phyloP scores from a whole-genome alignment of 2,888 invertebrate species.

The Tromatobia lineatoria region DNA sequence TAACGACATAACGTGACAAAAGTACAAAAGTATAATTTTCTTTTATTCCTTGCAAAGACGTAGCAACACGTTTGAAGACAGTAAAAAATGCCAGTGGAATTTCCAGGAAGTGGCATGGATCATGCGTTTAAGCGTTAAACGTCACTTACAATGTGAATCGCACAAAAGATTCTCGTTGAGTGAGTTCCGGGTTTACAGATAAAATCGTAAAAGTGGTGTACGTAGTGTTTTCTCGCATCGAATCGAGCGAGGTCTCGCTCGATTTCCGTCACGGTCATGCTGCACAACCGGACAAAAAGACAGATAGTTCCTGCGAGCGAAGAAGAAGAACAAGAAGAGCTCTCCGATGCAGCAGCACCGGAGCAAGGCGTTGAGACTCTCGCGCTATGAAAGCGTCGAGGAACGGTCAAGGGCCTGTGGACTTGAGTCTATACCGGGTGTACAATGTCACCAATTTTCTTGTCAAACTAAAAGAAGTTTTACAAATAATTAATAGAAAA shows the following conservation, averaged over 20 bases:
- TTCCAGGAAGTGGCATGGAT: conserved; percentile 45
- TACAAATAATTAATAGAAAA: no score
- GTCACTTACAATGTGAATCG: neutral
- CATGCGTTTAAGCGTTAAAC: conserved; percentile 24
- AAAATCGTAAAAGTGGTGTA: conserved; percentile 25
- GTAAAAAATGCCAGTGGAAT: conserved; percentile 12
- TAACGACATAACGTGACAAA: neutral
- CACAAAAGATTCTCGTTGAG: conserved; percentile 42
- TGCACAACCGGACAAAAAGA: conserved; percentile 40
- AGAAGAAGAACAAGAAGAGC: conserved; percentile 2
- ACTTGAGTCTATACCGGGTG: conserved; percentile 50
- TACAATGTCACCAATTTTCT: no score
- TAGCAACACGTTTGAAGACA: neutral
- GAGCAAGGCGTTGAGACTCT: conserved; percentile 21
- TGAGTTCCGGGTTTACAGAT: conserved; percentile 16
- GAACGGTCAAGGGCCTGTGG: conserved; percentile 57
- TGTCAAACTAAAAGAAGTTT: no score
- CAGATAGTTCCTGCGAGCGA: conserved; percentile 20
- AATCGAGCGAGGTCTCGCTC: conserved; percentile 48
- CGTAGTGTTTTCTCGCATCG: conserved; percentile 26
- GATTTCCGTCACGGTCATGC: conserved; percentile 55
- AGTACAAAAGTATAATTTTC: no score
- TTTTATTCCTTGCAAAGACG: neutral
- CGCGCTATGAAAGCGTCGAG: conserved; percentile 29
- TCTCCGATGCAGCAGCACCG: neutral